phyloP scores from a whole-genome alignment of 1,140 invertebrate genomes.

The Danaus plexippus region DNA sequence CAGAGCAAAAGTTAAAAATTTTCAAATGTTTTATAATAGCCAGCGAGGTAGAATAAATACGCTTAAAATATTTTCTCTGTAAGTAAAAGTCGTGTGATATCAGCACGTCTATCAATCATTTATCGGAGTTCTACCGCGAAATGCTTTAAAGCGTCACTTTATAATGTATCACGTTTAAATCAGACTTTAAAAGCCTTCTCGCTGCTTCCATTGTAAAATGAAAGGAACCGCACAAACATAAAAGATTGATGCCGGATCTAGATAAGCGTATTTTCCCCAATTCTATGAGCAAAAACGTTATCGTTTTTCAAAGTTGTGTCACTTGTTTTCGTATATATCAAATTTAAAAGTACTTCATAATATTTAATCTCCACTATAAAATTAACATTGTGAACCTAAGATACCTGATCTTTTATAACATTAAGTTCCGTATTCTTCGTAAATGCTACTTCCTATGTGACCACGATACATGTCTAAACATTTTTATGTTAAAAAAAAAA shows the following conservation, averaged over 20 bases:
- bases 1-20: not conserved
- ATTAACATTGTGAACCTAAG: too few relatives aligned
- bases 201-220: conserved; percentile 42
- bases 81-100: conserved; percentile 51
- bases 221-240: conserved; percentile 57
- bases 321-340: not conserved
- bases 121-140: conserved; percentile 59
- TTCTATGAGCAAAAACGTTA: conserved; percentile 33
- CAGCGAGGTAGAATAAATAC: conserved; percentile 8
- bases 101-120: conserved; percentile 62
- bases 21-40: conserved; percentile 11
- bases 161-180: conserved; percentile 68
- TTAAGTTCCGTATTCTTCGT: too few relatives aligned
- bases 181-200: conserved; percentile 58
- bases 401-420: too few relatives aligned
- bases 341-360: too few relatives aligned
- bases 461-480: too few relatives aligned
- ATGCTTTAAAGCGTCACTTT: conserved; percentile 65
- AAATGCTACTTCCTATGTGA: too few relatives aligned
- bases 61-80: conserved; percentile 52
- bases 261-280: conserved; percentile 45
- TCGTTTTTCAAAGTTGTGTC: conserved; percentile 19
- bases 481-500: too few relatives aligned
- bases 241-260: conserved; percentile 62
- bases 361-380: too few relatives aligned